phyloP scores from a whole-genome alignment of 2,113 vertebrate genomes.

The Semicossyphus pulcher region DNA sequence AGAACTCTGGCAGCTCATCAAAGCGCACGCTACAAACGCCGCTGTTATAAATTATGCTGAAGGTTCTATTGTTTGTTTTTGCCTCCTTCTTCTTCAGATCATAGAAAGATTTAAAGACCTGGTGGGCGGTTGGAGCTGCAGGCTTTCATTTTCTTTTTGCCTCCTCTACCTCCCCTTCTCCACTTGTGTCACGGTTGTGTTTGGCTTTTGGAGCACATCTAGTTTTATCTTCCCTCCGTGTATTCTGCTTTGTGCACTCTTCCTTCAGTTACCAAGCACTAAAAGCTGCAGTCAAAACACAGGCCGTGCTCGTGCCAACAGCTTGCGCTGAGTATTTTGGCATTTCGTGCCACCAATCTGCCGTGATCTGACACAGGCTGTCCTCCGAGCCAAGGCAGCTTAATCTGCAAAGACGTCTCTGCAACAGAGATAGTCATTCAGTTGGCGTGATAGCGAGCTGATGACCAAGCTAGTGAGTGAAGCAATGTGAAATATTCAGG shows the following conservation, averaged over 20 bases:
- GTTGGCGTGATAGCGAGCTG: constrained; percentile 2
- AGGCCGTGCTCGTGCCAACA: constrained; percentile 2
- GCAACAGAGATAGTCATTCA: constrained; percentile 22
- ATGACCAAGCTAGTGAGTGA: constrained; percentile 10
- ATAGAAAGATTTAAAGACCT: constrained; percentile 65
- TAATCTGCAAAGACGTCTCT: constrained; percentile 29
- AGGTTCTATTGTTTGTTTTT: constrained; percentile 61
- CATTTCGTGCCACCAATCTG: constrained; percentile 23
- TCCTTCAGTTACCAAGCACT: constrained; percentile 25
- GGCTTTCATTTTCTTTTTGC: constrained; percentile 62
- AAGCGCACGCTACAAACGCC: constrained; percentile 42
- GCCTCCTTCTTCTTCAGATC: constrained; percentile 70
- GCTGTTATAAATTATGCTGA: constrained; percentile 67
- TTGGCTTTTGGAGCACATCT: constrained; percentile 45
- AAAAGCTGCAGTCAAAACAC: constrained; percentile 26
- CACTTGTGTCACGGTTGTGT: constrained; percentile 37
- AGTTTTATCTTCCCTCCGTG: constrained; percentile 43
- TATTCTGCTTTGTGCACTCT: constrained; percentile 31
- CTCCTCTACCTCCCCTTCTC: constrained; percentile 37
- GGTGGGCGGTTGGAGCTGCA: constrained; percentile 63
- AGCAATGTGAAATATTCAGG: constrained; percentile 1
- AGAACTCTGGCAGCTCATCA: constrained; percentile 68
- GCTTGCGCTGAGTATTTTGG: constrained; percentile 14
- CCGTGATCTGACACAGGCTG: constrained; percentile 32
- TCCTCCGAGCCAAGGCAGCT: constrained; percentile 10